Conservation (phyloP, 2,797 vertebrate species). For the Chrysocyon brachyurus region DNA sequence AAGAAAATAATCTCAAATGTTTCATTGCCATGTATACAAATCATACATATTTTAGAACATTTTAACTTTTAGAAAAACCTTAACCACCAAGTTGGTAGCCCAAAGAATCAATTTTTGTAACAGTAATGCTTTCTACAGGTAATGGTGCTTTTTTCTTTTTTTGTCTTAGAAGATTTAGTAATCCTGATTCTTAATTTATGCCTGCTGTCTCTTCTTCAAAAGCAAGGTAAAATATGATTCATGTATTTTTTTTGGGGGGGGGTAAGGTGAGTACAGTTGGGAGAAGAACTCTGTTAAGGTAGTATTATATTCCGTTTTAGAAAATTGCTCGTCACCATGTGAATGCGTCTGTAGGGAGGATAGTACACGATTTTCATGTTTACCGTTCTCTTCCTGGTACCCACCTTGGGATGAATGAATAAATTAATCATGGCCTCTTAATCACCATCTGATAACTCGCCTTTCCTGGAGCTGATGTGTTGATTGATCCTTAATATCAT, state of each 20-base stretch:
- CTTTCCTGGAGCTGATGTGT: not conserved
- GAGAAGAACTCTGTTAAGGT: not conserved
- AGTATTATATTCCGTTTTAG: not conserved
- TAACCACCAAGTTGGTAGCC: not conserved
- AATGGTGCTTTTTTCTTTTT: not conserved
- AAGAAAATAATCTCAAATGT: not conserved
- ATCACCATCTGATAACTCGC: not conserved
- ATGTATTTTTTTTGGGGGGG: not conserved
- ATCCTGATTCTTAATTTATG: not conserved
- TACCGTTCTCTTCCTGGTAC: not conserved
- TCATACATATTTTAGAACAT: not conserved
- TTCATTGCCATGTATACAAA: not conserved
- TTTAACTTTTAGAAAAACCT: not conserved
- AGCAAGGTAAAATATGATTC: not conserved
- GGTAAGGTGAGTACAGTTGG: not conserved
- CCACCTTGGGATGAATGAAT: not conserved
- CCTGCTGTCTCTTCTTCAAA: not conserved
- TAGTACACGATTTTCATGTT: not conserved
- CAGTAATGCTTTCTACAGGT: not conserved
- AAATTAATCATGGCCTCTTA: not conserved
- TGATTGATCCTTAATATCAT: not conserved
- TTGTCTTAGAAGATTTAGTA: not conserved
- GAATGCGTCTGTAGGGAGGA: not conserved
- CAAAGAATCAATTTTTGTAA: not conserved
- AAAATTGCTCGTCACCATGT: not conserved